Percentiles rank a stretch among this genome's conserved stretches.
These are phyloP conservation scores for Nephrocerus scutellatus DNA, from an alignment of 2,888 invertebrate genomes.

Conservation along the genomic window DNA sequence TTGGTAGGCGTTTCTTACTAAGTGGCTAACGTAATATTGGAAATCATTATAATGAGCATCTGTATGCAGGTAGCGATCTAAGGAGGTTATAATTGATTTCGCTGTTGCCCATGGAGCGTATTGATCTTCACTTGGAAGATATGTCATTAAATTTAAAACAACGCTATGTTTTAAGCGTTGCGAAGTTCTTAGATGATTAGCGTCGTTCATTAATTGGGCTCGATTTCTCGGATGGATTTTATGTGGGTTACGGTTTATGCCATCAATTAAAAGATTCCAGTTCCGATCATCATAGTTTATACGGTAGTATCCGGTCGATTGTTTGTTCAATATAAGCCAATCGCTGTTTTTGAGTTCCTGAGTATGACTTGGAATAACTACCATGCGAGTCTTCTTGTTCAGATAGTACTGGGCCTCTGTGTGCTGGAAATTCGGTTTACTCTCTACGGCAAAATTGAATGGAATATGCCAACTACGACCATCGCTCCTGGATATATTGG, in stretches of 20 bases:
- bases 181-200: constrained; percentile 43
- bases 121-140: constrained; percentile 37
- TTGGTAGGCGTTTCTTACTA: constrained; percentile 34
- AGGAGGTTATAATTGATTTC: constrained; percentile 27
- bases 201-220: constrained; percentile 81
- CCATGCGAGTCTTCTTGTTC: constrained; percentile 6
- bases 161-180: constrained; percentile 29
- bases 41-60: constrained; percentile 31
- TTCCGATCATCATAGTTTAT: constrained; percentile 64
- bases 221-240: constrained; percentile 70
- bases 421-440: constrained; percentile 35
- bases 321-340: constrained; percentile 44
- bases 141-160: constrained; percentile 34
- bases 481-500: too few species aligned
- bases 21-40: constrained; percentile 27
- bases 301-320: constrained; percentile 51
- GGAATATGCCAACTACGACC: constrained; percentile 46
- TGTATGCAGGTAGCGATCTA: constrained; percentile 33
- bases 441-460: constrained; percentile 34
- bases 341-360: constrained; percentile 24
- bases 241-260: constrained; percentile 54
- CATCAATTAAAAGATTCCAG: constrained; percentile 60
- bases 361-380: constrained; percentile 29
- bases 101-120: constrained; percentile 42
- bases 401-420: constrained; percentile 36